Base-by-base conservation (phyloP, 2,888 invertebrate genomes). In the Sepioteuthis lessoniana region DNA sequence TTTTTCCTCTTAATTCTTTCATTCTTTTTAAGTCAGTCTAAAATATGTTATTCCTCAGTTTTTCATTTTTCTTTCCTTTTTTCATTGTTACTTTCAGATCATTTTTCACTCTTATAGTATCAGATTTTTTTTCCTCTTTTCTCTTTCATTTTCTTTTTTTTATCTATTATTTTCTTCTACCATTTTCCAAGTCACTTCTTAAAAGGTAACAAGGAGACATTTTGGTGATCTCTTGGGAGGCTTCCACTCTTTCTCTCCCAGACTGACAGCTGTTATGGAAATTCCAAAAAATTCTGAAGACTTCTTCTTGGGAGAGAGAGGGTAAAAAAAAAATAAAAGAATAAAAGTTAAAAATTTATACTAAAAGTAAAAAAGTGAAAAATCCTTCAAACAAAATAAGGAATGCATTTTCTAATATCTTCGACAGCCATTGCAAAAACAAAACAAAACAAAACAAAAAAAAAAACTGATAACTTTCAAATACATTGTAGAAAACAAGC, bases 171-270 rank as follows among this genome's bases (percentile, higher is more conserved):
- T 76, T 13, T 76, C n/a, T 10, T 76, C 10, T 4, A 19, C 76
- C 25, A 76, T 76, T 76, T 35, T 76, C 76, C 76, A 76, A 76
- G n/a, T 76, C n/a, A 76, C 76, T 35, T 76, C 76, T 76, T 76
- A 76, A n/a, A 76, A 76, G n/a, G 76, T 76, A 76, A 16, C 76
- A 76, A 76, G 76, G 76, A 76, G 76, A 76, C 76, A 76, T 76
- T 76, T 76, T 76, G 76, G 76, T n/a, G 76, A 76, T 76, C n/a
- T 76, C n/a, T 76, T 76, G 76, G n/a, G 76, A 76, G 76, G 76
- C 25, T 76, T 76, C 76, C 76, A 76, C n/a, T 76, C 76, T 76
- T n/a, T 76, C 16, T 76, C 76, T n/a, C 16, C n/a, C 76, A n/a
- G 76, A 76, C 10, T 76, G 76, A 76, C 76, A 76, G 76, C 76